phyloP scores from a whole-genome alignment of 1,140 invertebrate species.

The Parapsyche elsis region DNA sequence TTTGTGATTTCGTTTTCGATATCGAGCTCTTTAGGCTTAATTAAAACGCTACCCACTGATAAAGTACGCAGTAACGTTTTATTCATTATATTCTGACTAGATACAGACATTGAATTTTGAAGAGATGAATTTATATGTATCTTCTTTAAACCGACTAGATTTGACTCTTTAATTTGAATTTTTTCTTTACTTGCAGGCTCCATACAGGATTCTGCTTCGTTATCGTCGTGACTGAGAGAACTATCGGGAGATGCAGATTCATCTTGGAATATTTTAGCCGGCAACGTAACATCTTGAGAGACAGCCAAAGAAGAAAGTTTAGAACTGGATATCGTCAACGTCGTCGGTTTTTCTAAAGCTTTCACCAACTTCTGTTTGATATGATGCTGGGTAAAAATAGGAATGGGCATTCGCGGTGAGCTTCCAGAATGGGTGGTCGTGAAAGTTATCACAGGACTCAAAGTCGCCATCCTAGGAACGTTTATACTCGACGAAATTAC shows the following conservation, averaged over 20 bases:
- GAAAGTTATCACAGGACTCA: constrained; percentile 64
- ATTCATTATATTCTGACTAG: constrained; percentile 15
- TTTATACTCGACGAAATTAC: constrained; percentile 63
- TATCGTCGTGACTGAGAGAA: constrained; percentile 56
- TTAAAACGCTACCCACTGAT: background rate
- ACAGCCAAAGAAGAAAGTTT: constrained; percentile 68
- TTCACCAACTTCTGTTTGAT: constrained; percentile 67
- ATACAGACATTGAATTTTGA: background rate
- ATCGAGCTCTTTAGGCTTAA: constrained; percentile 61
- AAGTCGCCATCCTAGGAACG: constrained; percentile 61
- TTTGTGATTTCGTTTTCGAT: constrained; percentile 66
- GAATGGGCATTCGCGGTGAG: constrained; percentile 61
- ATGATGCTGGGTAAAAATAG: constrained; percentile 65
- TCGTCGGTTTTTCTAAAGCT: constrained; percentile 68
- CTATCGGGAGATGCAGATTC: constrained; percentile 70
- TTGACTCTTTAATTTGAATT: background rate
- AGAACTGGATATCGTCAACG: constrained; percentile 65
- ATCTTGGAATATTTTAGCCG: constrained; percentile 73
- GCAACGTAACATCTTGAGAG: constrained; percentile 69
- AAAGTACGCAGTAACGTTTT: constrained; percentile 13
- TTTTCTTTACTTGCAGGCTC: background rate
- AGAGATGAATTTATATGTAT: background rate
- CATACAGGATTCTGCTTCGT: background rate
- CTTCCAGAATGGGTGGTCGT: constrained; percentile 61
- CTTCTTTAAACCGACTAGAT: background rate